Evolutionary conservation across 2,797 vertebrate species (phyloP), one percentile per base, ranked within the genome.

Genomic region (Huso huso): DNA sequence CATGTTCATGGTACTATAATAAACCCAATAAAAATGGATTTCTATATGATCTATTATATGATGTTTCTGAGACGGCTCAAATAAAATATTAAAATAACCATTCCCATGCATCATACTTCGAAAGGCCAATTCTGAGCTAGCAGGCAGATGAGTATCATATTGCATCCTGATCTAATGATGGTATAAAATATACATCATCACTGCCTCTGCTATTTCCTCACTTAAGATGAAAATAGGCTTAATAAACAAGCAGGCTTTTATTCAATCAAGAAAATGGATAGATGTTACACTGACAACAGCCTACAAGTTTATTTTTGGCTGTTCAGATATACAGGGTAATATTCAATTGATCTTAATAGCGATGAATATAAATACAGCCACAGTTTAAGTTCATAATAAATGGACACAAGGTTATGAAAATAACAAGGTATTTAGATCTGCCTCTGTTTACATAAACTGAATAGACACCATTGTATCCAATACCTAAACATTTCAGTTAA

Each of bases 1-100:
- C 37, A 37, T 37, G 37, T 37, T 37, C 37, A 37, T 37, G 37
- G 37, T 37, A 18, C 72, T 75, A 76, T 75, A 73, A 75, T 68
- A 73, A 71, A 75, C 77, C 78, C 73, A 73, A 76, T 57, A 79
- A 83, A 81, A 79, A 77, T 74, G 68, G 76, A 80, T 84, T 71
- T 66, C 53, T 1, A 10, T 8, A 55, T 10, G 10, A 55, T 78
- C 77, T 78, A 72, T 76, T 77, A 72, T 73, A 76, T 80, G 74
- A 77, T 80, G 80, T 79, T 76, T 74, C 76, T 78, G 74, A 78
- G 78, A 78, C 70, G 70, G 78, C 75, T 76, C 74, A 73, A 74
- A 74, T 72, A 72, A 83, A 72, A 77, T 76, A 85, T 85, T 85
- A 81, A 85, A 84, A 86, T 71, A 73, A 81, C 78, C 18, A 18